Percentiles rank a stretch among this genome's conserved stretches.
phyloP scores from a whole-genome alignment of 2,888 invertebrate species.

The Eupithecia inturbata region DNA sequence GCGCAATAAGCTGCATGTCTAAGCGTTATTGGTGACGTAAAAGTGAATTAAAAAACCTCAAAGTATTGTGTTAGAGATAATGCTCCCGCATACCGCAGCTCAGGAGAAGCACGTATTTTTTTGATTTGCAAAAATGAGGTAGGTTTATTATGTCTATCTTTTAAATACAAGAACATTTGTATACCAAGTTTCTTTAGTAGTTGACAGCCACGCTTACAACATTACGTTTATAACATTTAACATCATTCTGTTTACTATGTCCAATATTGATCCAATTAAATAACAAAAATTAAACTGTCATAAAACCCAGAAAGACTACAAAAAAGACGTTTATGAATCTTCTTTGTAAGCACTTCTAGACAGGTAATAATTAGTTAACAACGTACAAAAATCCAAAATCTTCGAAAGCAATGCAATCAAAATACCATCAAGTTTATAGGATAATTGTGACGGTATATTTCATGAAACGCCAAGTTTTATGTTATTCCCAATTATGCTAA shows the following conservation, averaged over 20 bases:
- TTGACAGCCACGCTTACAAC: neutral
- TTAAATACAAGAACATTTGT: neutral
- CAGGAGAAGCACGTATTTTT: constrained; percentile 10
- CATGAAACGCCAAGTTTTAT: constrained; percentile 42
- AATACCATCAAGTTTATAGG: constrained; percentile 42
- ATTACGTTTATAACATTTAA: neutral
- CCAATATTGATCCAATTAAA: constrained; percentile 25
- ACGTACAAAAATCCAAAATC: constrained; percentile 34
- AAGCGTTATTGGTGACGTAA: constrained; percentile 62
- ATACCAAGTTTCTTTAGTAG: neutral
- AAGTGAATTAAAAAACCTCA: constrained; percentile 57
- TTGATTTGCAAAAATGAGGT: neutral
- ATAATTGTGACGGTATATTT: constrained; percentile 42
- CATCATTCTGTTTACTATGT: neutral
- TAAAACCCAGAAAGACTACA: constrained; percentile 13
- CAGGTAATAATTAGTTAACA: constrained; percentile 41
- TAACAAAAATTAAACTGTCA: constrained; percentile 3
- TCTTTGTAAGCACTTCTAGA: constrained; percentile 30
- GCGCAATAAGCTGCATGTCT: constrained; percentile 65
- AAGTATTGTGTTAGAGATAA: constrained; percentile 72
- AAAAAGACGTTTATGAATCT: constrained; percentile 28
- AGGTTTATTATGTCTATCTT: neutral
- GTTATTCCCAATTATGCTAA: constrained; percentile 42
- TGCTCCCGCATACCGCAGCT: constrained; percentile 65
- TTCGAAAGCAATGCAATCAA: constrained; percentile 41